These are phyloP conservation scores for Chloroceryle aenea DNA, from an alignment of 2,113 vertebrate species.

Conservation along the genomic window DNA sequence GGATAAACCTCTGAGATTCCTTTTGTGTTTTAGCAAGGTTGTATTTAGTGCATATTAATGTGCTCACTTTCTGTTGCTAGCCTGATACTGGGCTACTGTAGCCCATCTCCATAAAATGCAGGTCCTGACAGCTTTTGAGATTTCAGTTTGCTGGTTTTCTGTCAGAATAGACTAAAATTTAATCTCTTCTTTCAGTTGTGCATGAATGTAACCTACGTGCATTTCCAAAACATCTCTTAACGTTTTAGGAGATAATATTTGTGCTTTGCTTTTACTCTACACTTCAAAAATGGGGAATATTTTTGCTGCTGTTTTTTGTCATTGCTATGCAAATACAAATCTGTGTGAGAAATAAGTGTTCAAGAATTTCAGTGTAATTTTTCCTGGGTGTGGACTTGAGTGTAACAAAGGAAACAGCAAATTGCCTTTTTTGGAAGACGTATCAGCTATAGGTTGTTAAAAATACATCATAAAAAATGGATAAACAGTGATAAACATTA, in stretches of 20 bases:
- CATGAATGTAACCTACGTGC: fast-evolving
- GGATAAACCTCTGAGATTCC: neutral
- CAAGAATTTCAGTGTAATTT: slow-evolving; percentile 8
- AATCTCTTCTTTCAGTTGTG: neutral
- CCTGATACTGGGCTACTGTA: neutral
- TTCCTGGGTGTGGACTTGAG: slow-evolving; percentile 29
- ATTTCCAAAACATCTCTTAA: neutral
- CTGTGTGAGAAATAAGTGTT: neutral
- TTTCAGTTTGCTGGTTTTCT: neutral
- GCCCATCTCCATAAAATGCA: neutral
- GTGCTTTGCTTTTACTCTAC: neutral
- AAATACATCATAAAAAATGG: neutral
- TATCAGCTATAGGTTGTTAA: neutral
- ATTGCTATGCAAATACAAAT: neutral
- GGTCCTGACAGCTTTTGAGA: neutral
- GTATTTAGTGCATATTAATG: neutral
- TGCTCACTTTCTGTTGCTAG: neutral
- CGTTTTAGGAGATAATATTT: neutral
- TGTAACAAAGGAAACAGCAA: slow-evolving; percentile 30
- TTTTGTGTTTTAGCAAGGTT: neutral
- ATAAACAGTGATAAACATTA: neutral
- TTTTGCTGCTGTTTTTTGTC: neutral
- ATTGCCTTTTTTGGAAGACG: slow-evolving; percentile 38
- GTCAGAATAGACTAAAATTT: neutral
- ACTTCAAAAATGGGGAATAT: neutral